Evolutionary conservation across 37 sponge, comb jelly and placozoan genomes (phyloP), one percentile per base, ranked within the genome.

Genomic region (Ianthella basta): DNA sequence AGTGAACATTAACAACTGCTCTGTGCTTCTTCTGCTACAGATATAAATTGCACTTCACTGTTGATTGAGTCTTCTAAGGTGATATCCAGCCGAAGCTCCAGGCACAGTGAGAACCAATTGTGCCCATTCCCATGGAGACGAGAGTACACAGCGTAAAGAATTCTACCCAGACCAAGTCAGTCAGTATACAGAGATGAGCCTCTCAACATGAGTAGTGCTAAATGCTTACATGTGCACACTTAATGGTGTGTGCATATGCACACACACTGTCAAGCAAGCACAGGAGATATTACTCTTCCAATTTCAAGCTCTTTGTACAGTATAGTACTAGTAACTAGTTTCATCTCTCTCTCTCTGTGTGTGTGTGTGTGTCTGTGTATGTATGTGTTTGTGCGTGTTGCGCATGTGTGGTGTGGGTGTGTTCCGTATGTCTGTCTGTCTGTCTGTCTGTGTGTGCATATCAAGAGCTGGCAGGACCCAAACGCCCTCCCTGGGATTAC

Each of bases 401-500:
- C n/a, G n/a, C n/a, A n/a, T n/a, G n/a, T n/a, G n/a, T n/a, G n/a
- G n/a, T n/a, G n/a, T n/a, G n/a, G n/a, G n/a, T n/a, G n/a, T n/a
- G n/a, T n/a, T n/a, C n/a, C n/a, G n/a, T n/a, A n/a, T n/a, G n/a
- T n/a, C n/a, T n/a, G n/a, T n/a, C n/a, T n/a, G n/a, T n/a, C n/a
- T n/a, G n/a, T n/a, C n/a, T n/a, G n/a, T n/a, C n/a, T n/a, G n/a
- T n/a, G n/a, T n/a, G n/a, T n/a, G n/a, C 44, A 44, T 13, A 69
- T 30, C 18, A 14, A 19, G 90, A 86, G 12, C 83, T 97, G 4
- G 97, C 92, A 56, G 80, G 94, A 13, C 97, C 97, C 24, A 92
- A 88, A 30, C 85, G 97, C 10, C 97, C 97, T 38, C 74, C 86
- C 3, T 97, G 97, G 97, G 19, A 35, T 44, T 89, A 90, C 69